Base-by-base conservation (phyloP, 2,113 vertebrate genomes). In the Condylura cristata region DNA sequence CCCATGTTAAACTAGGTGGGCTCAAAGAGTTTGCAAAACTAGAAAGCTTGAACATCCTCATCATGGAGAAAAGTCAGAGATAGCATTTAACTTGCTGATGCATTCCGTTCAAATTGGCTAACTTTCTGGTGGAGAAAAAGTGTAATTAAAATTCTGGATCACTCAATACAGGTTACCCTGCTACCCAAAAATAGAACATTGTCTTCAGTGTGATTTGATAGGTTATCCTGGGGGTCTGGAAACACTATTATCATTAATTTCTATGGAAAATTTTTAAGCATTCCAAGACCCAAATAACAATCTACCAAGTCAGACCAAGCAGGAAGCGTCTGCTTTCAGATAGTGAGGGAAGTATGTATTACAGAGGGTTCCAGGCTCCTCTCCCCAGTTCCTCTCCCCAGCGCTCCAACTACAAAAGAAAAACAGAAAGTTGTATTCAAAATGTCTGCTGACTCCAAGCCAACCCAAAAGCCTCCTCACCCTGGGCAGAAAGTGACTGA, bases 11-110 rank as follows among this genome's bases (percentile, higher is more conserved):
- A 13, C 63, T 58, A 9, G 6, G 32, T 68, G n/a, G 48, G 16
- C 48, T 87, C 85, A 39, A 46, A 85, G 41, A 82, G n/a, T n/a
- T n/a, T n/a, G 58, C 78, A 44, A 84, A 91, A 71, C 39, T n/a
- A 56, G 34, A 41, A 46, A 71, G 10, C 12, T 28, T 0, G 0
- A 6, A 82, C 37, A 34, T 61, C 39, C 63, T 89, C 82, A 58
- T 53, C 20, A 1, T 51, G 39, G 71, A 93, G 84, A 63, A 86
- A 74, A 86, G 60, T 75, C 10, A 24, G 46, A 26, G 44, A 53
- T 1, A 16, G 39, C n/a, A 24, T 68, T 60, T 90, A 60, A 76
- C 65, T 1, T 46, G 48, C 22, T 70, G 79, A 48, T 71, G 58
- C 44, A 32, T 56, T 70, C 51, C 24, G 61, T 70, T 66, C 58